Base-by-base conservation (phyloP, 1,140 invertebrate species). In the Oryctes rhinoceros region DNA sequence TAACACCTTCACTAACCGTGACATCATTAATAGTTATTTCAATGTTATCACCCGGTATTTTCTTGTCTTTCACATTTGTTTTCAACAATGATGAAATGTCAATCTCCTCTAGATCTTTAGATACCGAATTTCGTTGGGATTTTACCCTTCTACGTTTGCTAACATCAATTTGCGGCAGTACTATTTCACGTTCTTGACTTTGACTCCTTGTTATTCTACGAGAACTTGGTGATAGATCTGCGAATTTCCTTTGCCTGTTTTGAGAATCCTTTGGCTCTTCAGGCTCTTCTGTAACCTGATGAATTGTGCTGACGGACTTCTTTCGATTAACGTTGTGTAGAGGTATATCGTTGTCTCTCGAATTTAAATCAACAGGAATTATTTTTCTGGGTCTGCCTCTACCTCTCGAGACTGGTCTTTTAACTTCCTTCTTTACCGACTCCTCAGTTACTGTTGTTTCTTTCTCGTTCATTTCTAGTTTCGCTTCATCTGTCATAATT, bases 181-280 rank as follows among this genome's bases (percentile, higher is more conserved):
- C 24, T 71, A 30, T 71, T 35, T 35, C 65, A 35, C 24, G 65
- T 71, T 71, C 65, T 71, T 71, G 65, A 71, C 65, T 71, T 37
- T 71, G 65, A 71, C 65, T 71, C 35, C 65, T 71, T 13, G 65
- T 71, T 24, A 71, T 71, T 37, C 65, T 71, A 30, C 65, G 65
- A 15, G 7, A 24, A 35, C 65, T 37, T 24, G 65, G 20, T 24
- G 20, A 37, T 11, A 71, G 4, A 71, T 62, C 9, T 10, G 20
- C 4, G 4, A 13, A 71, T 71, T 35, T 71, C 4, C 74, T 77
- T 74, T 79, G 35, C 24, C 67, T 67, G 24, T 18, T 79, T 13
- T 48, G 47, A 2, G 35, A 10, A 62, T 81, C 78, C 44, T 48
- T 13, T 80, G 47, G 44, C 35, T 80, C 53, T 78, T 79, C 62